A percentile compares a stretch with the other conserved stretches of the same genome.
Evolutionary conservation across 2,797 vertebrate species (phyloP).

Genomic region (Rhadinocentrus ornatus): DNA sequence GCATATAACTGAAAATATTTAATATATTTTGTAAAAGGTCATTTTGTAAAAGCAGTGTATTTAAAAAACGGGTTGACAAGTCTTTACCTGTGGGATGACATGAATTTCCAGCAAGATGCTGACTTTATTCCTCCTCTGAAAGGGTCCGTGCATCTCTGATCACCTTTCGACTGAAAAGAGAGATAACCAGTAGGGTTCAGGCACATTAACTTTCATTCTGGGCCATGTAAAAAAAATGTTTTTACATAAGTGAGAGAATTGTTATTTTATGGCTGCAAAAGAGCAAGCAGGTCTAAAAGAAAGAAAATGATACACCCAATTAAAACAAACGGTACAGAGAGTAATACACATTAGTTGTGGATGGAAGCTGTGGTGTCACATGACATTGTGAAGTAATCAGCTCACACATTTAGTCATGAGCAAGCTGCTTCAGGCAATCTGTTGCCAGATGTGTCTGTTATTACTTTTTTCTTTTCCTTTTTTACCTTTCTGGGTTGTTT

Average conservation of each 20-base stretch:
- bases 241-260: slow-evolving; percentile 3
- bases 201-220: no score
- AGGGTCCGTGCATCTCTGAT: slow-evolving; percentile 15
- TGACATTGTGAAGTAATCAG: background rate
- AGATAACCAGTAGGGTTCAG: slow-evolving; percentile 2
- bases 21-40: background rate
- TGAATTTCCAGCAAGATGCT: slow-evolving; percentile 9
- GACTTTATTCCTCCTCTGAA: slow-evolving; percentile 9
- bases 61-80: background rate
- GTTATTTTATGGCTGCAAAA: slow-evolving; percentile 1
- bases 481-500: background rate
- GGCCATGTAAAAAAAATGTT: no score
- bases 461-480: background rate
- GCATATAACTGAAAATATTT: slow-evolving; percentile 7
- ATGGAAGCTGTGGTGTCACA: background rate
- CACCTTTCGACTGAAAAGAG: slow-evolving; percentile 15
- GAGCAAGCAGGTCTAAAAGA: slow-evolving; percentile 1
- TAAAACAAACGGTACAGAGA: background rate
- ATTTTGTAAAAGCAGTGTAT: background rate
- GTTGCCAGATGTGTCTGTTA: background rate
- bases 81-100: slow-evolving; percentile 1
- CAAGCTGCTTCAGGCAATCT: background rate
- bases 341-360: background rate
- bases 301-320: background rate
- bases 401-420: slow-evolving; percentile 12